Evolutionary conservation across 2,113 vertebrate genomes (phyloP), one percentile per base, ranked within the genome.

Genomic region (Microcebus griseorufus): DNA sequence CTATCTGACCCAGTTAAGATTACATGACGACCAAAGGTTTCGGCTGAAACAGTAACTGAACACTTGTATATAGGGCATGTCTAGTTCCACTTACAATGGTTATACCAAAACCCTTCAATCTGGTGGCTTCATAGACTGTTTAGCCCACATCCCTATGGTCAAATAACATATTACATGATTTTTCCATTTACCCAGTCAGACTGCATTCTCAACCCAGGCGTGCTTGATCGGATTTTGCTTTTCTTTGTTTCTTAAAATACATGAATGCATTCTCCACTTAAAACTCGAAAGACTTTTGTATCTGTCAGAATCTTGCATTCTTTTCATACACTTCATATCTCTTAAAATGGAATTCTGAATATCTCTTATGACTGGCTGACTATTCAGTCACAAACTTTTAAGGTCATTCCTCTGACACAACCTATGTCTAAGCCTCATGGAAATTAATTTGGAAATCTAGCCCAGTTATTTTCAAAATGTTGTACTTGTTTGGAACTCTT

Each of bases 371-470:
- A 87, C 53, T 76, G 22, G 22, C n/a, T 58, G 11, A 62, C 14
- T n/a, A 34, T 29, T 92, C 65, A 64, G 2, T 81, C 72, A 55
- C 18, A 48, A 81, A 81, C 55, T 76, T 88, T 84, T 72, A 64
- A 88, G 72, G 53, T 87, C 29, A 42, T 67, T 81, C 45, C 37
- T 85, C 88, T 75, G 53, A 62, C 51, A 88, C 58, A 84, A 23
- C 20, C 76, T 87, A 34, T 60, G 83, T 78, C 62, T 86, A 82
- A 29, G 69, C 64, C 12, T 45, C 62, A 12, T 16, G 78, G 48
- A 72, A 76, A 80, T 96, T 85, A 39, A 51, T 75, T 73, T 86
- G 34, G 93, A 87, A 92, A 88, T 80, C 51, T 9, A 84, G 34
- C 34, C 53, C 64, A 53, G 42, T 83, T 84, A 64, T 88, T 94